These are phyloP conservation scores for Drosophila tristis DNA, from an alignment of 1,140 invertebrate species.

Conservation along the genomic window DNA sequence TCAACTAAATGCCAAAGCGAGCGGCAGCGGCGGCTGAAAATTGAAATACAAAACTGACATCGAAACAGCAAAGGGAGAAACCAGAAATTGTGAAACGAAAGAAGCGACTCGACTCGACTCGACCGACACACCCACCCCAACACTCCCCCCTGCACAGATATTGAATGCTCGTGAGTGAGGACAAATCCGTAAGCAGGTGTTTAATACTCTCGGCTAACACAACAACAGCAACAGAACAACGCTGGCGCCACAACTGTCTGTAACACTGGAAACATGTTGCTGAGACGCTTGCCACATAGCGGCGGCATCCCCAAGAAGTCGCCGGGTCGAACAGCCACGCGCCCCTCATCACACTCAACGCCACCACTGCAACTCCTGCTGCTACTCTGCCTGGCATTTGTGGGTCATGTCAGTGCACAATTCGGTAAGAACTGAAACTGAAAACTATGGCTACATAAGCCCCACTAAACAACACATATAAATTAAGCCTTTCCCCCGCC, in stretches of 20 bases:
- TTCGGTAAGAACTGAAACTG: conserved; percentile 52
- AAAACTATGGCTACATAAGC: not conserved
- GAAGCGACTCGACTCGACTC: conserved; percentile 5
- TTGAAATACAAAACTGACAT: conserved; percentile 10
- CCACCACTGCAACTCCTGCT: conserved; percentile 44
- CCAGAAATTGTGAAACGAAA: conserved; percentile 7
- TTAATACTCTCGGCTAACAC: conserved; percentile 1
- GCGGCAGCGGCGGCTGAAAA: conserved; percentile 42
- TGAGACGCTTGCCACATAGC: conserved; percentile 51
- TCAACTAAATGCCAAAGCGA: conserved; percentile 61
- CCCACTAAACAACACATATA: too few relatives aligned
- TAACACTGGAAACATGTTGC: conserved; percentile 55
- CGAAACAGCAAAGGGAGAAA: not conserved
- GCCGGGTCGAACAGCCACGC: not conserved
- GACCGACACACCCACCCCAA: not conserved
- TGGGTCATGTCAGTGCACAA: conserved; percentile 53
- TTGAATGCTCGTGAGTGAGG: too few relatives aligned
- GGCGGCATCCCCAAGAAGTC: conserved; percentile 24
- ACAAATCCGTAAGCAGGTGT: too few relatives aligned
- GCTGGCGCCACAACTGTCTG: conserved; percentile 22
- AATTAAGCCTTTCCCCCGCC: too few relatives aligned
- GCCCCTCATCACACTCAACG: conserved; percentile 31
- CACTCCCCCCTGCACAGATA: not conserved
- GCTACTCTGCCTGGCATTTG: conserved; percentile 47
- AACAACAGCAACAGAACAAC: conserved; percentile 38